These are phyloP conservation scores for Penaeus japonicus DNA, from an alignment of 1,140 invertebrate species.

Conservation along the genomic window DNA sequence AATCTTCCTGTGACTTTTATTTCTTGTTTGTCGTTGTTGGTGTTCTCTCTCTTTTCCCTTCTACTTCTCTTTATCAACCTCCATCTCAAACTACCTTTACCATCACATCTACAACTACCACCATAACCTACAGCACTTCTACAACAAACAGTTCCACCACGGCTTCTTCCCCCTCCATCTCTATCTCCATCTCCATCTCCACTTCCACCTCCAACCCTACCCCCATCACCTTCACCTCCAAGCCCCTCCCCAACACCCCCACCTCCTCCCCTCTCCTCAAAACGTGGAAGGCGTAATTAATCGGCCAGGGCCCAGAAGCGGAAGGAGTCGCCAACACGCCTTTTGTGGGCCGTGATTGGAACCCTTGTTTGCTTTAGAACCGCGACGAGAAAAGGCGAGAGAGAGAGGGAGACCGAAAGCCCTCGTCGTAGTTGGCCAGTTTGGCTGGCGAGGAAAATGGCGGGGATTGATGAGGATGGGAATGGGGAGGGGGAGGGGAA, in stretches of 20 bases:
- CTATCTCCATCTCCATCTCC: too few species aligned
- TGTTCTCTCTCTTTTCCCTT: not conserved
- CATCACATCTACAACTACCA: not conserved
- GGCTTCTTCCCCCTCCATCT: not conserved
- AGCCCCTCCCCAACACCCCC: not conserved
- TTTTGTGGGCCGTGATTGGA: too few species aligned
- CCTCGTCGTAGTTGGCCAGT: too few species aligned
- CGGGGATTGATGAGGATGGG: not conserved
- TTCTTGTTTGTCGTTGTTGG: not conserved
- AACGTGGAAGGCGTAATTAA: too few species aligned
- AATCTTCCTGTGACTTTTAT: not conserved
- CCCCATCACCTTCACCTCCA: not conserved
- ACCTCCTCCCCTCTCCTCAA: not conserved
- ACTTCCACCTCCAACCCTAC: not conserved
- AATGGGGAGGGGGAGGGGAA: not conserved
- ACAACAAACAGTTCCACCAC: not conserved
- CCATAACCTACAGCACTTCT: not conserved
- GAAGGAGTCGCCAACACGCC: too few species aligned
- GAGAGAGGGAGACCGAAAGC: too few species aligned
- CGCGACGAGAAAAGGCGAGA: too few species aligned
- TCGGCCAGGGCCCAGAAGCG: too few species aligned
- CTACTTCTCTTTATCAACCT: not conserved
- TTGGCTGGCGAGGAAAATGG: not conserved
- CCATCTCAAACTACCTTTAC: not conserved
- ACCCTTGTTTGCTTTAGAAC: too few species aligned